Percentiles rank a stretch among this genome's conserved stretches.
Evolutionary conservation across 2,113 vertebrate species (phyloP).

Genomic region (Chaenocephalus aceratus): DNA sequence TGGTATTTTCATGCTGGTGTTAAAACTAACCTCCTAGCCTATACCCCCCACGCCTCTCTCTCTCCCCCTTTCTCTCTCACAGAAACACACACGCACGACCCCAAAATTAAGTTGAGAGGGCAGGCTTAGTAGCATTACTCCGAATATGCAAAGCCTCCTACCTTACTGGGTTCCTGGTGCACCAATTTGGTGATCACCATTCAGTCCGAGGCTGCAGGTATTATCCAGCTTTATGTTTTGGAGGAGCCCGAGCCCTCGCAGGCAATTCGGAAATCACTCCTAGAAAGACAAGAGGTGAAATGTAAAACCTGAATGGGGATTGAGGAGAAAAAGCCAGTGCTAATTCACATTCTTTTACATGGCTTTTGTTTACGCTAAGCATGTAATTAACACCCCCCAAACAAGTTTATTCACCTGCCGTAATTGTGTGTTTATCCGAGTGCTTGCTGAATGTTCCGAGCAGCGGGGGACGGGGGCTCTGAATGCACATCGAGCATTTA

Average conservation of each 20-base stretch:
- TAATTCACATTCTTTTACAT: constrained; percentile 87
- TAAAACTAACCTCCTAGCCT: constrained; percentile 86
- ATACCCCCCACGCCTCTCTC: constrained; percentile 21
- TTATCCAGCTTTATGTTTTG: constrained; percentile 73
- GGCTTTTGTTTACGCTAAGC: constrained; percentile 88
- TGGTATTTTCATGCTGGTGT: constrained; percentile 89
- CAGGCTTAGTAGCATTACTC: constrained; percentile 64
- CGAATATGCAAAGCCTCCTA: constrained; percentile 73
- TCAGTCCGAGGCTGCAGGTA: constrained; percentile 71
- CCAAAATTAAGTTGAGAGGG: constrained; percentile 60
- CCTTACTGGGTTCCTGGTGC: constrained; percentile 64
- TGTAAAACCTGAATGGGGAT: constrained; percentile 83
- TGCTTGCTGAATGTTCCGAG: constrained; percentile 81
- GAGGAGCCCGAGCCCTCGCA: constrained; percentile 67
- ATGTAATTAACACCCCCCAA: constrained; percentile 88
- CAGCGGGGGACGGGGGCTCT: constrained; percentile 82
- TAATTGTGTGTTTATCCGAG: constrained; percentile 88
- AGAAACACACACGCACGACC: constrained; percentile 25
- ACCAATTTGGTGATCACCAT: constrained; percentile 71
- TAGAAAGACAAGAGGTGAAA: constrained; percentile 77
- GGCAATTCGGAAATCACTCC: constrained; percentile 81
- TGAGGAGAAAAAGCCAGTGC: constrained; percentile 61
- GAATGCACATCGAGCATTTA: constrained; percentile 80
- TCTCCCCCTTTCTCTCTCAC: not conserved
- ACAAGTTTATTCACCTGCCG: constrained; percentile 88